Evolutionary conservation across 2,113 vertebrate genomes (phyloP), one percentile per base, ranked within the genome.

Genomic region (Melanocharis versteri): DNA sequence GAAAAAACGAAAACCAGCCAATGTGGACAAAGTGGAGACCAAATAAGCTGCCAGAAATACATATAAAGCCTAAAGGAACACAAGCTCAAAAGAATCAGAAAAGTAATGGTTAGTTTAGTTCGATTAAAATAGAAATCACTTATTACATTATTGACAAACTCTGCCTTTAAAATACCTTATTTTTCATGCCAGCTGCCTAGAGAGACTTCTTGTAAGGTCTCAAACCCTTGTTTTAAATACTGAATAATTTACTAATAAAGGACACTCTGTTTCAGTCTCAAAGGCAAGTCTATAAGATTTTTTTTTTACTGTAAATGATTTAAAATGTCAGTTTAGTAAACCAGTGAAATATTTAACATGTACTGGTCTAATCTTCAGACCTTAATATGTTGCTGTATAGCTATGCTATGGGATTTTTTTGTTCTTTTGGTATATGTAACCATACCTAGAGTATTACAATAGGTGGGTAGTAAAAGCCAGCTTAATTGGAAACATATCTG

Each of bases 401-500:
- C 94, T 97, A 91, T 92, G 96, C 96, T 97, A 91, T 97, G 95
- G 96, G 95, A 92, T 88, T 96, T 95, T 94, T 97, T 96, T 96
- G 93, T 96, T 96, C 56, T 97, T 97, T 95, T 80, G 86, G 93
- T 97, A 82, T 98, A 96, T 98, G 92, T 98, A 98, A 97, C 92
- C 94, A 83, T 97, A 94, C 96, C 97, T 97, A 95, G 97, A 97
- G 95, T 97, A 98, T 97, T 98, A 97, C 93, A 95, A 96, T 98
- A 98, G 97, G 95, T 97, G 97, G 96, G 92, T 97, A 89, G 92
- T 97, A 97, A 94, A 97, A 98, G 98, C 97, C 97, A 96, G 96
- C 95, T 65, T 98, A 97, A 98, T 98, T 98, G 97, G 98, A 98
- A 98, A 98, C 97, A 98, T 97, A 97, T 96, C 97, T 97, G 97